Evolutionary conservation across 2,797 vertebrate genomes (phyloP).

Genomic region (Picus viridis): DNA sequence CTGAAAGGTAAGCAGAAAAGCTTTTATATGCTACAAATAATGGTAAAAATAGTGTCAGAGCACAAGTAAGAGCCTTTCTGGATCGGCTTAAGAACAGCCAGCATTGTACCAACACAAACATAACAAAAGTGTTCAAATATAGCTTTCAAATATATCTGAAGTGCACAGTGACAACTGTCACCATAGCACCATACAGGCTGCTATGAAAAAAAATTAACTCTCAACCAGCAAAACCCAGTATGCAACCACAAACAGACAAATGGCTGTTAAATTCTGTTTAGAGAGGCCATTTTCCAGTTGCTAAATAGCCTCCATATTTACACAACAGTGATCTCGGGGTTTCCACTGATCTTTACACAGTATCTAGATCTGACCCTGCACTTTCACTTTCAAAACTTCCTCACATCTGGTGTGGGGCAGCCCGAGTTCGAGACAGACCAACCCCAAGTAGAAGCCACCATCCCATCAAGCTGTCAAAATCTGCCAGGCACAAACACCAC

Average conservation of each 20-base stretch:
- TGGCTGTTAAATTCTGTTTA: not conserved
- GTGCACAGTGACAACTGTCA: accelerated
- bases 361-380: not conserved
- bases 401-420: not conserved
- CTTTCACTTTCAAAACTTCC: not conserved
- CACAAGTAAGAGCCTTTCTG: not conserved
- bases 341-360: not conserved
- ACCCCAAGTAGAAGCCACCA: not conserved
- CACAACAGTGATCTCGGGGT: accelerated
- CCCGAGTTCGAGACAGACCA: too few relatives aligned
- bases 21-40: not conserved
- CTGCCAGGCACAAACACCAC: not conserved
- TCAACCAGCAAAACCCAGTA: not conserved
- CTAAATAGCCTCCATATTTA: not conserved
- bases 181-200: not conserved
- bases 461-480: not conserved
- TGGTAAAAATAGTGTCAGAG: not conserved
- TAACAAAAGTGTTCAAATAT: accelerated
- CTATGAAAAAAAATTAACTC: not conserved
- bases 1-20: not conserved
- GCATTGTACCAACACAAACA: not conserved
- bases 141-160: not conserved
- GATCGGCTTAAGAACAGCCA: not conserved
- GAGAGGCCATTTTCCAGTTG: too few relatives aligned
- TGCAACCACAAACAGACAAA: not conserved